Evolutionary conservation across 2,113 vertebrate species (phyloP).

Genomic region (Stictonetta naevosa): DNA sequence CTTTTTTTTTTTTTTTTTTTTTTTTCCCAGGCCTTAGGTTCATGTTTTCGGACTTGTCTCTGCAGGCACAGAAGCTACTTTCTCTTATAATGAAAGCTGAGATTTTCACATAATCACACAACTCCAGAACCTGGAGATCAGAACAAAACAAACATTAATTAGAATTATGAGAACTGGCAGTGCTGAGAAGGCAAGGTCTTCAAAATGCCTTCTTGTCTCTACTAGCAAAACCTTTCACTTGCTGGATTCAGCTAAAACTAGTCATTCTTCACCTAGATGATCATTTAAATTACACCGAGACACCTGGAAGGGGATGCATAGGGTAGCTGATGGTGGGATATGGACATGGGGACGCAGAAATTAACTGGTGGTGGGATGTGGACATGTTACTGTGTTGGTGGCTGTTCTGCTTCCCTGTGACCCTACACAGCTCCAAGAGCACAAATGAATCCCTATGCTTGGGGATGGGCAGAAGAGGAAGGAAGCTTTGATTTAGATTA

Average conservation of each 20-base stretch:
- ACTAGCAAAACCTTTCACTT: not conserved
- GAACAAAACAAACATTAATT: constrained; percentile 37
- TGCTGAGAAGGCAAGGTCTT: not conserved
- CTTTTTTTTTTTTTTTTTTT: not conserved
- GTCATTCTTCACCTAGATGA: not conserved
- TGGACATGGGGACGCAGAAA: not conserved
- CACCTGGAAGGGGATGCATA: not conserved
- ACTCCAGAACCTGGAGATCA: not conserved
- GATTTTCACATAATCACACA: constrained; percentile 10
- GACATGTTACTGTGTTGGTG: not conserved
- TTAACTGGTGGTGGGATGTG: not conserved
- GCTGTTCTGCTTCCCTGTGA: not conserved
- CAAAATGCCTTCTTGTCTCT: constrained; percentile 4
- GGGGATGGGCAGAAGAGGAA: not conserved
- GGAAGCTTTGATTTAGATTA: not conserved
- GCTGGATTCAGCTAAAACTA: not conserved
- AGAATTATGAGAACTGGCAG: not conserved
- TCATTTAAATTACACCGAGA: not conserved
- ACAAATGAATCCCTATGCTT: not conserved
- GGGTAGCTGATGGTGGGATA: not conserved
- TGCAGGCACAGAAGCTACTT: constrained; percentile 10
- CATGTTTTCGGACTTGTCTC: constrained; percentile 16
- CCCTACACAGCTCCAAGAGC: not conserved
- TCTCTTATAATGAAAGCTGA: constrained; percentile 40
- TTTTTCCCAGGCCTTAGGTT: not conserved